Conservation (phyloP, 2,888 invertebrate species). For the Philonicus albiceps region DNA sequence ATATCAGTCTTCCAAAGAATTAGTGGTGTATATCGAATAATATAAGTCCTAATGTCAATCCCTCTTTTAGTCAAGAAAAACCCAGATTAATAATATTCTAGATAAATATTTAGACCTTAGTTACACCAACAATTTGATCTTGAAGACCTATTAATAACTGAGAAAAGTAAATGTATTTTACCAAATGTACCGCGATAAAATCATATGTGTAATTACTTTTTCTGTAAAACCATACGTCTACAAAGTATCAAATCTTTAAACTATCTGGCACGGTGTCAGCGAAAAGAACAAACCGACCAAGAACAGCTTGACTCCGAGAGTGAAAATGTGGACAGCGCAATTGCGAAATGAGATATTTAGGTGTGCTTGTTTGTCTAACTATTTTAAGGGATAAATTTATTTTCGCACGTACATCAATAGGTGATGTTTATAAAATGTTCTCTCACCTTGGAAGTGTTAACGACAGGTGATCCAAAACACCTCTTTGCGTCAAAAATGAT, state of each 20-base stretch:
- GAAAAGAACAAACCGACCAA: neutral
- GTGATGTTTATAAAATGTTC: neutral
- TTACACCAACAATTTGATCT: too few species aligned
- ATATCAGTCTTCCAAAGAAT: too few species aligned
- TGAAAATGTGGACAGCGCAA: neutral
- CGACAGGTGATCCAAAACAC: conserved; percentile 22
- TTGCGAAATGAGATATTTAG: neutral
- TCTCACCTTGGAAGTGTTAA: conserved; percentile 16
- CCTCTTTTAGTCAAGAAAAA: too few species aligned
- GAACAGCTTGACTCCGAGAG: neutral
- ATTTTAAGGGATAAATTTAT: neutral
- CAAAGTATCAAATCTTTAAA: neutral
- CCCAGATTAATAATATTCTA: neutral
- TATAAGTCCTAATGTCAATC: too few species aligned
- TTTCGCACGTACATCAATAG: neutral
- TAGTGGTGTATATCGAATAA: too few species aligned
- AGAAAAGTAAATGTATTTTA: too few species aligned
- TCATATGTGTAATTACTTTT: too few species aligned
- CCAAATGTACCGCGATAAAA: too few species aligned
- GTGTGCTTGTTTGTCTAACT: neutral
- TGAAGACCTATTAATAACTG: too few species aligned
- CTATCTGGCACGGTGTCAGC: neutral
- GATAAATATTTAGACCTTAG: too few species aligned
- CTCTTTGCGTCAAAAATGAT: conserved; percentile 22
- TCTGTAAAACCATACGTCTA: neutral